These are phyloP conservation scores for Cecidostiba fungosa DNA, from an alignment of 2,888 invertebrate species.

Conservation along the genomic window DNA sequence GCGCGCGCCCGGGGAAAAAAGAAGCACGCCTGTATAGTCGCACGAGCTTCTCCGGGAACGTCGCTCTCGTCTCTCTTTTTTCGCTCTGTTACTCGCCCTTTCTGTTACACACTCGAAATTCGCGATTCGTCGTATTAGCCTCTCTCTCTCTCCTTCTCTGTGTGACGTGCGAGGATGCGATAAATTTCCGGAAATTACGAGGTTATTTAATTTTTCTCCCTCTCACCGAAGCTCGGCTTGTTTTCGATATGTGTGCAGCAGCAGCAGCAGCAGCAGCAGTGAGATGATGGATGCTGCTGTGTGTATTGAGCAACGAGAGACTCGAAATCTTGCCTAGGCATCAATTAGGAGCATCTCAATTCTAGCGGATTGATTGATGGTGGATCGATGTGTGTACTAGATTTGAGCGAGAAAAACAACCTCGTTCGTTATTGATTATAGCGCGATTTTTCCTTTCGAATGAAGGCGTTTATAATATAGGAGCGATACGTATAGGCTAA, in stretches of 20 bases:
- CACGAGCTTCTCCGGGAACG: constrained; percentile 18
- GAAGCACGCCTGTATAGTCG: constrained; percentile 17
- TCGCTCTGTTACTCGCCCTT: constrained; percentile 14
- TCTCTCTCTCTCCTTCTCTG: neutral
- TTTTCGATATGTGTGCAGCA: no score
- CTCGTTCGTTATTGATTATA: neutral
- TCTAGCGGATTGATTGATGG: constrained; percentile 17
- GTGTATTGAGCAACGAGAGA: neutral
- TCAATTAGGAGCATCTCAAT: constrained; percentile 48
- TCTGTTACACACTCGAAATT: constrained; percentile 40
- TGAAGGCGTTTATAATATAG: no score
- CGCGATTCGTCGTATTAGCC: constrained; percentile 54
- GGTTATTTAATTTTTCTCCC: constrained; percentile 26
- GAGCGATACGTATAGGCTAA: no score
- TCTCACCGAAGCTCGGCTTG: no score
- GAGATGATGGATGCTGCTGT: neutral
- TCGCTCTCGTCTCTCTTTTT: constrained; percentile 22
- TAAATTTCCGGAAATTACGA: constrained; percentile 59
- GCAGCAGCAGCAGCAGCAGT: no score
- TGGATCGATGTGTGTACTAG: no score
- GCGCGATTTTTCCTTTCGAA: neutral
- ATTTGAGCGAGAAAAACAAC: neutral
- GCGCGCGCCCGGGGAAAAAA: constrained; percentile 35
- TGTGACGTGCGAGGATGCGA: constrained; percentile 40
- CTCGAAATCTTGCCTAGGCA: constrained; percentile 5